Base-by-base conservation (phyloP, 2,888 invertebrate genomes). In the Mesorhabditis belari region DNA sequence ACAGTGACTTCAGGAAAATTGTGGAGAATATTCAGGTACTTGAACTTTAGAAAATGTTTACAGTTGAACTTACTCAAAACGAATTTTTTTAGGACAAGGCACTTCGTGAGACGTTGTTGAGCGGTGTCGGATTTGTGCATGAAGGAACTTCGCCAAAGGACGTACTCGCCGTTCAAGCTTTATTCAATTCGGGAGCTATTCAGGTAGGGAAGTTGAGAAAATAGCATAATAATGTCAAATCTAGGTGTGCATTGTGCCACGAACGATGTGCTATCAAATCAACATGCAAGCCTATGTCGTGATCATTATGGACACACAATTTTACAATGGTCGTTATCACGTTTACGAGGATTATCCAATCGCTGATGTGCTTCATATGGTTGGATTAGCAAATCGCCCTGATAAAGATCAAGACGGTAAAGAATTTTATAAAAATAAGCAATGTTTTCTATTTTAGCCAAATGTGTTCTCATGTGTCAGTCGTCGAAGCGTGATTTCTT, bases 401-500 rank as follows among this genome's bases (percentile, higher is more conserved):
- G 84, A 89, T 5, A 88, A 90, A 63, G 96, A 96, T 83, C 88
- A 91, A 23, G 92, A 93, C 81, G 90, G 93, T 29, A 89, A 61
- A 25, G 25, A n/a, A 6, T 28, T 56, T 51, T n/a, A 19, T 3
- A n/a, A n/a, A n/a, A n/a, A 51, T 19, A 19, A 19, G 12, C n/a
- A 51, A 19, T 19, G 21, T n/a, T 57, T 29, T 61, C 28, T 54
- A 53, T 63, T 67, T 57, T 70, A 83, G 84, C 83, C 24, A 84
- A 94, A 78, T 94, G 93, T 69, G 92, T 96, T 9, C 86, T 98
- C 4, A 89, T 99, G 87, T 98, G 98, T 82, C 96, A 93, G 77
- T 89, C 89, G 60, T 92, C 94, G 9, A 98, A 96, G 83, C 96
- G 95, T 84, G 93, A 95, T 75, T 95, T 94, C 86, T 96, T 92